Conservation (phyloP, 2,797 vertebrate species). For the Acipenser ruthenus region DNA sequence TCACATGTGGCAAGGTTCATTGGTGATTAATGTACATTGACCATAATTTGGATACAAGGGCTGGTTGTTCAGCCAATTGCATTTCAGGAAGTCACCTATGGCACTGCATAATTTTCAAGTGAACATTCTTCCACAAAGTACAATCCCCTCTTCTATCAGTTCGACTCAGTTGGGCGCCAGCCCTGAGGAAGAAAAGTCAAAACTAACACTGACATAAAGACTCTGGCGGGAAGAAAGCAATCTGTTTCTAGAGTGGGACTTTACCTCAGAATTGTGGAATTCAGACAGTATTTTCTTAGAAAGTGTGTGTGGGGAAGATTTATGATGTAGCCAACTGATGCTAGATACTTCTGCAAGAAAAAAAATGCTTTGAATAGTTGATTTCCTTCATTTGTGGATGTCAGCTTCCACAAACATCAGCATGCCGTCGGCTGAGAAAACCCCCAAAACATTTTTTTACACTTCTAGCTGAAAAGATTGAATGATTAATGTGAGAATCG, state of each 20-base stretch:
- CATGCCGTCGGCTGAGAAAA: too few species aligned
- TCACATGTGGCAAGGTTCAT: slow-evolving; percentile 54
- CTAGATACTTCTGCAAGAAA: slow-evolving; percentile 24
- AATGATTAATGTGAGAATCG: too few species aligned
- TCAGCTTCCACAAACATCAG: background rate
- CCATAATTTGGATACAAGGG: slow-evolving; percentile 38
- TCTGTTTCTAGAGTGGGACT: slow-evolving; percentile 32
- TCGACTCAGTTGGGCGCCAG: slow-evolving; percentile 28
- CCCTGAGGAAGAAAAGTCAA: slow-evolving; percentile 35
- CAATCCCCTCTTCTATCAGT: slow-evolving; percentile 34
- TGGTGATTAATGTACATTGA: slow-evolving; percentile 48
- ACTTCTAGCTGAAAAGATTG: too few species aligned
- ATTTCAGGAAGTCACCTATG: slow-evolving; percentile 55
- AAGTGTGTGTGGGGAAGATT: slow-evolving; percentile 21
- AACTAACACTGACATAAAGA: slow-evolving; percentile 50
- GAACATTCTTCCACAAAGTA: slow-evolving; percentile 26
- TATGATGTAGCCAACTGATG: slow-evolving; percentile 23
- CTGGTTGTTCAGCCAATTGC: slow-evolving; percentile 47
- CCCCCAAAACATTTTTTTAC: too few species aligned
- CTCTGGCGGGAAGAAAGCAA: slow-evolving; percentile 42
- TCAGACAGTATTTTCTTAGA: slow-evolving; percentile 25
- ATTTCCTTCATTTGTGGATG: slow-evolving; percentile 12
- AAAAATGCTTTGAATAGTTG: slow-evolving; percentile 23
- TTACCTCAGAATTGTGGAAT: slow-evolving; percentile 12
- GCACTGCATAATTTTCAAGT: slow-evolving; percentile 39